phyloP scores from a whole-genome alignment of 1,140 invertebrate genomes.

The Dendroctonus ponderosae region DNA sequence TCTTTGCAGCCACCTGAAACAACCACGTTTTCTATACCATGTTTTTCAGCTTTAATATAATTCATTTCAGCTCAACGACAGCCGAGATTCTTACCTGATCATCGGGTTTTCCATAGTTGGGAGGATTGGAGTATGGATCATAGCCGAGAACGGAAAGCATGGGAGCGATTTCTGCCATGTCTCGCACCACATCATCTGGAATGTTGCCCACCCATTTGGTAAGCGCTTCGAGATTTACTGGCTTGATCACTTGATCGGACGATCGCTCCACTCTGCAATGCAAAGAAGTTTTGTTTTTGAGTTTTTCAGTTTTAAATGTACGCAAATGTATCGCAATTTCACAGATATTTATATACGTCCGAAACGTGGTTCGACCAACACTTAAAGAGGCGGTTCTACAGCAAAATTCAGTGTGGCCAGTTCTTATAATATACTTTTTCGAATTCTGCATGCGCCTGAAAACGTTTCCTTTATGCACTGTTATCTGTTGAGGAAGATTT shows the following conservation, averaged over 20 bases:
- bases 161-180: slow-evolving; percentile 89
- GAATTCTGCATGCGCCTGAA: too few relatives aligned
- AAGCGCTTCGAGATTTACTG: slow-evolving; percentile 94
- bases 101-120: slow-evolving; percentile 87
- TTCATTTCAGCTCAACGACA: too few relatives aligned
- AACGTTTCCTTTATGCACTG: too few relatives aligned
- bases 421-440: too few relatives aligned
- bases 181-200: slow-evolving; percentile 83
- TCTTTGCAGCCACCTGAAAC: slow-evolving; percentile 76
- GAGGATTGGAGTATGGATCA: slow-evolving; percentile 91
- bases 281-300: background rate
- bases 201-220: slow-evolving; percentile 95
- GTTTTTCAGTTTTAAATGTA: background rate
- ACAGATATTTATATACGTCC: too few relatives aligned
- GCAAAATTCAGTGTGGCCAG: too few relatives aligned
- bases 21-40: background rate
- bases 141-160: slow-evolving; percentile 91
- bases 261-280: slow-evolving; percentile 88
- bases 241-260: slow-evolving; percentile 98
- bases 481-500: too few relatives aligned
- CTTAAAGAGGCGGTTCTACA: too few relatives aligned
- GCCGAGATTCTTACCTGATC: slow-evolving; percentile 58
- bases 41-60: too few relatives aligned
- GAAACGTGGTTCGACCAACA: too few relatives aligned
- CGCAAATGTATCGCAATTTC: too few relatives aligned